Evolutionary conservation across 2,797 vertebrate species (phyloP).

Genomic region (Rhinatrema bivittatum): DNA sequence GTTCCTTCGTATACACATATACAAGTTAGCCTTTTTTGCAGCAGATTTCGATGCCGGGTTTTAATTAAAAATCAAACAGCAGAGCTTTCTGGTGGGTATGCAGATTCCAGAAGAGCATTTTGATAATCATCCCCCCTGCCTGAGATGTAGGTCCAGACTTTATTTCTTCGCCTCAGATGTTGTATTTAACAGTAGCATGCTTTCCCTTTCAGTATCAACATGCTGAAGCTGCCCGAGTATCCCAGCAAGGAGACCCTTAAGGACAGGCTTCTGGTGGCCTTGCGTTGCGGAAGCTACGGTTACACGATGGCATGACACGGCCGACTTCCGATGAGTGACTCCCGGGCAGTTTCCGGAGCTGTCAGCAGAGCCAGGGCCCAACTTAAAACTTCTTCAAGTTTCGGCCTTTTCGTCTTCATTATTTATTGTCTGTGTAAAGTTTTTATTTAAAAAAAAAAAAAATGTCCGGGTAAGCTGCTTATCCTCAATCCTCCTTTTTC

Average conservation of each 20-base stretch:
- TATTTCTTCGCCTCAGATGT: slow-evolving; percentile 12
- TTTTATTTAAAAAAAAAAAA: slow-evolving; percentile 24
- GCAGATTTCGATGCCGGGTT: slow-evolving; percentile 10
- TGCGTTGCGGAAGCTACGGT: slow-evolving; percentile 95
- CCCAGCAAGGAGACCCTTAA: slow-evolving; percentile 85
- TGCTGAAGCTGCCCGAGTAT: slow-evolving; percentile 97
- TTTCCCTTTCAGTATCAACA: slow-evolving; percentile 81
- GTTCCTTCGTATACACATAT: too few species aligned
- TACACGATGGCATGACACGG: slow-evolving; percentile 86
- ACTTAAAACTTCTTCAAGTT: slow-evolving; percentile 22
- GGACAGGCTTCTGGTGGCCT: slow-evolving; percentile 88
- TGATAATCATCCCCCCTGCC: too few species aligned
- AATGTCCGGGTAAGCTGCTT: slow-evolving; percentile 15
- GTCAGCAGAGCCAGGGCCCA: slow-evolving; percentile 22
- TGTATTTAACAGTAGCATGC: slow-evolving; percentile 15
- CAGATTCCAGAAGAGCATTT: slow-evolving; percentile 31
- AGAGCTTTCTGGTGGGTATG: slow-evolving; percentile 28
- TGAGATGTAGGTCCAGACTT: too few species aligned
- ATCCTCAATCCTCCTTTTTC: slow-evolving; percentile 27
- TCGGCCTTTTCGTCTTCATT: slow-evolving; percentile 24
- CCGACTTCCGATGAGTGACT: slow-evolving; percentile 29
- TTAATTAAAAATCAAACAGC: too few species aligned
- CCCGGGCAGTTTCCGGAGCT: slow-evolving; percentile 35
- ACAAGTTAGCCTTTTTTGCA: slow-evolving; percentile 16
- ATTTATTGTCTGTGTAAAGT: slow-evolving; percentile 25